A percentile compares a stretch with the other conserved stretches of the same genome.
Evolutionary conservation across 2,113 vertebrate species (phyloP).

Genomic region (Cinclus mexicanus): DNA sequence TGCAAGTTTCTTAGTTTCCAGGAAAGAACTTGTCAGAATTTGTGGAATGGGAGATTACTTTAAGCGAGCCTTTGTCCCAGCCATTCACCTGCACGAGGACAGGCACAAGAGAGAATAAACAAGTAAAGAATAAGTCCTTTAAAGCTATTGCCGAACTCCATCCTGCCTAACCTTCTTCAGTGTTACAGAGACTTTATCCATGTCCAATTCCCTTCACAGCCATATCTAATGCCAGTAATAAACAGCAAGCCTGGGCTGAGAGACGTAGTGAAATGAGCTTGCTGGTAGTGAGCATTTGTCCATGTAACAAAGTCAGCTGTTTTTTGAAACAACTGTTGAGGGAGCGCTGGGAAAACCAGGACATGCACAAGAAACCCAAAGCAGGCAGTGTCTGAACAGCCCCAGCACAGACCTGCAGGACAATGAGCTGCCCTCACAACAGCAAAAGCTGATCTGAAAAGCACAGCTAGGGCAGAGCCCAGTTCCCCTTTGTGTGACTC

Average conservation of each 20-base stretch:
- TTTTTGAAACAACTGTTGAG: background rate
- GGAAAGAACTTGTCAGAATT: background rate
- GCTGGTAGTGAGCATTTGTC: background rate
- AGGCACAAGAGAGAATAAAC: background rate
- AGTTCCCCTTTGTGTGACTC: background rate
- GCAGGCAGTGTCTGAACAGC: background rate
- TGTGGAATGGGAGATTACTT: background rate
- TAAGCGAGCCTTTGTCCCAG: background rate
- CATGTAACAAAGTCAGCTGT: background rate
- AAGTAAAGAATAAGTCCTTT: background rate
- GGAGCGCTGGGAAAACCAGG: background rate
- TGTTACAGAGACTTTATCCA: background rate
- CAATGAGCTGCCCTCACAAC: background rate
- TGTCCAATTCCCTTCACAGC: background rate
- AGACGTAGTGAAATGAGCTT: background rate
- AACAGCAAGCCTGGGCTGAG: background rate
- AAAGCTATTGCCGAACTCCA: background rate
- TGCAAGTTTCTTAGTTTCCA: background rate
- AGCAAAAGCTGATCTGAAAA: background rate
- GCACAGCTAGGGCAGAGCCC: background rate
- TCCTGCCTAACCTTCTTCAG: background rate
- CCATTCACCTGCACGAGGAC: background rate
- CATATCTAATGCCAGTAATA: background rate
- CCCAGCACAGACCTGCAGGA: background rate
- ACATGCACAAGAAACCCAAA: fast-evolving